Base-by-base conservation (phyloP, 2,113 vertebrate species). In the Chlorodrepanis virens region DNA sequence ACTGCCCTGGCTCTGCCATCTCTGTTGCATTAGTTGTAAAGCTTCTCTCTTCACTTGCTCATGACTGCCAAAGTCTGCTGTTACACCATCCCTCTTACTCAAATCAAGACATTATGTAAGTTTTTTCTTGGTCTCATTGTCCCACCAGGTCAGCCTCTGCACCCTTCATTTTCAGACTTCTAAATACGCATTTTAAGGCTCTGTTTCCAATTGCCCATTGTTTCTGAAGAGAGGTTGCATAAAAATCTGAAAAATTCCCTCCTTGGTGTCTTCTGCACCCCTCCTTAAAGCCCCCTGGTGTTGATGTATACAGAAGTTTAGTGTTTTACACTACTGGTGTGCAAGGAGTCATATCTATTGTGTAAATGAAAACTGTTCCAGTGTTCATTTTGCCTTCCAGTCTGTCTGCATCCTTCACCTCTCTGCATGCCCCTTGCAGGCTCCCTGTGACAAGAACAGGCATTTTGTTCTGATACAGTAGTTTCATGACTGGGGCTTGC, bases 381-480 rank as follows among this genome's bases (percentile, higher is more conserved):
- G 23, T 59, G 60, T 74, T 80, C 37, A 0, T 70, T 84, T 19
- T 35, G 27, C 50, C 28, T 37, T 72, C 12, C 54, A 29, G 77
- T 42, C 35, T 42, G 1, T 65, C 63, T 60, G 50, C 31, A 37
- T 47, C 39, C 18, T 2, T 49, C 50, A 28, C 29, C n/a, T 83
- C 35, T 24, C 37, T 65, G n/a, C 14, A 8, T 0, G 0, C 13
- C 31, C 1, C 0, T 12, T 0, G 0, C 15, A 10, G 52, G 27
- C 37, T 74, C 24, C 15, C 47, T 15, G 25, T 29, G n/a, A 33
- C n/a, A 27, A 40, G 25, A 63, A 6, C 5, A 14, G 14, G 14
- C 1, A 0, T 29, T 78, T 50, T 56, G 50, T 57, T 61, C 65
- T 44, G n/a, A 14, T 54, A 4, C 12, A 16, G 61, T 21, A 35